These are phyloP conservation scores for Pseudobourletiella spinata DNA, from an alignment of 1,140 invertebrate species.

Conservation along the genomic window DNA sequence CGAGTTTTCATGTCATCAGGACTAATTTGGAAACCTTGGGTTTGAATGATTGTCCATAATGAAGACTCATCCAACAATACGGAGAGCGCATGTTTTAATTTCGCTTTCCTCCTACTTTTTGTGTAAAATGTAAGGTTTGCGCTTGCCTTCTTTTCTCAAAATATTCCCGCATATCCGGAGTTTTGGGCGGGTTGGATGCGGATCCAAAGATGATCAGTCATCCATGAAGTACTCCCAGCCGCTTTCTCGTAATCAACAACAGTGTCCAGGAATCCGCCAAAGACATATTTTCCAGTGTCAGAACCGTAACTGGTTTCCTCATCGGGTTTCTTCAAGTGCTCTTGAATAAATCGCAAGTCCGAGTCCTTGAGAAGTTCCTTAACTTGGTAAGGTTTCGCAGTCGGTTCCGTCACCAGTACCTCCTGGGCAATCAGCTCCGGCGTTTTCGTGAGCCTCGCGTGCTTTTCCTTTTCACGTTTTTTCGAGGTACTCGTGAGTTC, in stretches of 20 bases:
- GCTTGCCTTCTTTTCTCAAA: constrained; percentile 5
- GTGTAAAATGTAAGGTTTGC: too few relatives aligned
- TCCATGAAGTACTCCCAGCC: background rate
- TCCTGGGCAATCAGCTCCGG: background rate
- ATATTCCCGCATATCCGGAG: background rate
- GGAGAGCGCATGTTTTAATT: too few relatives aligned
- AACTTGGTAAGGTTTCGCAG: background rate
- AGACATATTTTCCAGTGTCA: background rate
- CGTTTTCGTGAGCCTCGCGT: background rate
- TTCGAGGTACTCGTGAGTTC: background rate
- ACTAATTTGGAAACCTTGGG: too few relatives aligned
- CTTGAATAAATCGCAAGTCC: background rate
- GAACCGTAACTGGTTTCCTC: background rate
- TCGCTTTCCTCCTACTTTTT: too few relatives aligned
- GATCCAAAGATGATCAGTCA: background rate
- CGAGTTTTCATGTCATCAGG: too few relatives aligned
- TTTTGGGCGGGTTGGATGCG: background rate
- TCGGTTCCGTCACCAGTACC: background rate
- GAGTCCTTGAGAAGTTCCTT: background rate
- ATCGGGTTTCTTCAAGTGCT: background rate
- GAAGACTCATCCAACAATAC: too few relatives aligned
- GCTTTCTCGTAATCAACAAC: background rate
- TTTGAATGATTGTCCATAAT: too few relatives aligned
- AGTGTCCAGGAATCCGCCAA: background rate
- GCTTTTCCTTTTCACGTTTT: background rate